Conservation (phyloP, 2,888 invertebrate species). For the Quadroppia sp. region DNA sequence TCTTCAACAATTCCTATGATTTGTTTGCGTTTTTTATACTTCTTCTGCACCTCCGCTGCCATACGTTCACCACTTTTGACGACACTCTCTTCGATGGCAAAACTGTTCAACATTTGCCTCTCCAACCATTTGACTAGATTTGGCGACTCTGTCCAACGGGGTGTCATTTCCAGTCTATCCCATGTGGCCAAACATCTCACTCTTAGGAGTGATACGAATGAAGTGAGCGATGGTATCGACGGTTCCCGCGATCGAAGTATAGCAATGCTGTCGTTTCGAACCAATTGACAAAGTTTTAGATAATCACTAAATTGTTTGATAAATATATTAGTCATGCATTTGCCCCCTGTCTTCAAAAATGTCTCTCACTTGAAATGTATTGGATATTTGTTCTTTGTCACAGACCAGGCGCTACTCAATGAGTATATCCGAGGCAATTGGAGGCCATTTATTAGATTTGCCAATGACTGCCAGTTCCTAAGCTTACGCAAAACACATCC, state of each 20-base stretch:
- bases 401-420: constrained; percentile 26
- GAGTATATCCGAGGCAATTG: constrained; percentile 33
- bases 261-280: constrained; percentile 16
- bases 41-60: not conserved
- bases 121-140: not conserved
- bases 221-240: constrained; percentile 11
- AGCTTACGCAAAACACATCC: constrained; percentile 27
- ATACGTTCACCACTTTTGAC: not conserved
- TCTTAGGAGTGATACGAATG: constrained; percentile 20
- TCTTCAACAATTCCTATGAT: not conserved
- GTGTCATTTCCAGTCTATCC: constrained; percentile 30
- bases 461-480: constrained; percentile 37
- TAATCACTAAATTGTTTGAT: constrained; percentile 10
- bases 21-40: constrained; percentile 1
- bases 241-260: constrained; percentile 3
- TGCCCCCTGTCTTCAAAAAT: not conserved
- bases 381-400: constrained; percentile 26
- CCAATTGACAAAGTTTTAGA: not conserved
- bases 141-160: constrained; percentile 19
- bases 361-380: constrained; percentile 37
- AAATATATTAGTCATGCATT: not conserved
- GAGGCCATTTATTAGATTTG: constrained; percentile 29
- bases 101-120: not conserved
- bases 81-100: not conserved
- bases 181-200: constrained; percentile 37